Conservation (phyloP, 2,888 invertebrate genomes). For the Cheiracanthium punctorium region DNA sequence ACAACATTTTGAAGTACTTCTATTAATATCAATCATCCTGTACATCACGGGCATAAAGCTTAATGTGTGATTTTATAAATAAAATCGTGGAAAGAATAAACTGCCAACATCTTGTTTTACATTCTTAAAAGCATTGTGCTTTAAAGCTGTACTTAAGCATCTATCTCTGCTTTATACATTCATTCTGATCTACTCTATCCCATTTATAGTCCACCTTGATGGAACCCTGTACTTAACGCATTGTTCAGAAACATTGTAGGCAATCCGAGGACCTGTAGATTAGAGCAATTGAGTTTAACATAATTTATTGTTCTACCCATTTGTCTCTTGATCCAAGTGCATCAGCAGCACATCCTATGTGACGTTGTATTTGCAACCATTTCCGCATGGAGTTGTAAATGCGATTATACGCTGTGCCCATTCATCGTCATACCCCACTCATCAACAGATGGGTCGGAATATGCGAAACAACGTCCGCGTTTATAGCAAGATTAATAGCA, state of each 20-base stretch:
- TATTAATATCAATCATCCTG: too few relatives aligned
- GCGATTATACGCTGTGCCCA: background rate
- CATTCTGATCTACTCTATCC: too few relatives aligned
- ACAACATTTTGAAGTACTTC: too few relatives aligned
- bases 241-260: background rate
- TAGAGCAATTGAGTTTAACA: background rate
- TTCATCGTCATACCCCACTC: slow-evolving; percentile 14
- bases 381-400: slow-evolving; percentile 10
- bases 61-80: too few relatives aligned
- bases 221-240: background rate
- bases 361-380: slow-evolving; percentile 6
- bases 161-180: too few relatives aligned
- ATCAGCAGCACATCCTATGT: background rate
- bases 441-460: slow-evolving; percentile 66
- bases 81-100: too few relatives aligned
- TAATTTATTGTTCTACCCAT: slow-evolving; percentile 7
- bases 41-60: too few relatives aligned
- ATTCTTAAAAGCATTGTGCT: too few relatives aligned
- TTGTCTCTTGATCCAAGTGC: background rate
- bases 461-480: slow-evolving; percentile 40
- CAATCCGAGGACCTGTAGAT: background rate
- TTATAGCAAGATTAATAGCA: slow-evolving; percentile 52
- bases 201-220: background rate
- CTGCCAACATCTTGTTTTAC: too few relatives aligned
- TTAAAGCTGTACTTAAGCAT: too few relatives aligned